Percentiles rank a stretch among this genome's conserved stretches.
Conservation (phyloP, 2,113 vertebrate genomes). For the Notarius quadriscutis region DNA sequence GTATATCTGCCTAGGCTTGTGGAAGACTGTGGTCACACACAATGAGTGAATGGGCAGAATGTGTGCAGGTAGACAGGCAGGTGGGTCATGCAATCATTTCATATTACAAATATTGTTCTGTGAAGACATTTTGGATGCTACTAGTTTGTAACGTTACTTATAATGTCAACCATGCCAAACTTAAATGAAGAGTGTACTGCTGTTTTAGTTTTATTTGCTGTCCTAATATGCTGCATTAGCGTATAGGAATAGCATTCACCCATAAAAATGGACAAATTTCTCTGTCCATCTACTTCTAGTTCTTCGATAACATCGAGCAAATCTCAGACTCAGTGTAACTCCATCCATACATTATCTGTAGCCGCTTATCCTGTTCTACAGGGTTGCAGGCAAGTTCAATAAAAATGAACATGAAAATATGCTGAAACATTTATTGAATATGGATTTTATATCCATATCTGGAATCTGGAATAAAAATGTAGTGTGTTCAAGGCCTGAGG, state of each 20-base stretch:
- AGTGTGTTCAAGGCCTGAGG: neutral
- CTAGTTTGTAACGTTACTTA: neutral
- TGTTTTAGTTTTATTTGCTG: neutral
- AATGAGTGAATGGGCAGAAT: no score
- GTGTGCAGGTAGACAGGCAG: no score
- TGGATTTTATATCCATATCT: no score
- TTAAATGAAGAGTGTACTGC: neutral
- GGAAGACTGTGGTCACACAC: no score
- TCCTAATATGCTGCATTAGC: neutral
- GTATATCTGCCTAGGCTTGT: no score
- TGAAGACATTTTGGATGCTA: neutral
- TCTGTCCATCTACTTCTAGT: neutral
- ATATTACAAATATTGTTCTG: neutral
- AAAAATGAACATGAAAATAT: neutral
- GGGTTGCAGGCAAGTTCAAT: neutral
- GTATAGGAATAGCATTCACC: neutral
- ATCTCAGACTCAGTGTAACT: neutral
- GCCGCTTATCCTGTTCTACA: no score
- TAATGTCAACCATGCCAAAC: neutral
- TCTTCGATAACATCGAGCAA: neutral
- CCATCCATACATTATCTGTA: no score
- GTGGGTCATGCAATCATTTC: no score
- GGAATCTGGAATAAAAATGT: neutral
- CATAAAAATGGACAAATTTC: neutral
- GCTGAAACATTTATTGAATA: neutral